Evolutionary conservation across 2,888 invertebrate genomes (phyloP).

Genomic region (Aricia artaxerxes): DNA sequence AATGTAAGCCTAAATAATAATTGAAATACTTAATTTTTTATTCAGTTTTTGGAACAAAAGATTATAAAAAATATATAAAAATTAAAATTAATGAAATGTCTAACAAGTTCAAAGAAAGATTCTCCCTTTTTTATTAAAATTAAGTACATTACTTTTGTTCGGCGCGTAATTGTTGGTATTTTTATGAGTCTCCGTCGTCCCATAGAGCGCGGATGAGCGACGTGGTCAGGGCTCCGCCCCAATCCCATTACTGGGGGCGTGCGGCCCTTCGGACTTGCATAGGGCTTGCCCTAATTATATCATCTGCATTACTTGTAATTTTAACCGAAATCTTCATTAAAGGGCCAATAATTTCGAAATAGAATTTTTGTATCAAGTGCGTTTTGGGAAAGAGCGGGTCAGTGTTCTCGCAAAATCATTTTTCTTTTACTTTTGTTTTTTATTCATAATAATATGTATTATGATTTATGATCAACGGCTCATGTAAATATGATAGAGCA

Average conservation of each 20-base stretch:
- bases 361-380: background rate
- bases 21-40: background rate
- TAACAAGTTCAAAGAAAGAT: background rate
- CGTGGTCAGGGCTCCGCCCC: constrained; percentile 29
- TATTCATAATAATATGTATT: too few species aligned
- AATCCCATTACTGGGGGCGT: constrained; percentile 25
- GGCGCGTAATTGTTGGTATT: background rate
- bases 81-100: background rate
- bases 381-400: background rate
- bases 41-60: background rate
- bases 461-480: too few species aligned
- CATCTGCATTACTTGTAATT: background rate
- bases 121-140: background rate
- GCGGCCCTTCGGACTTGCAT: constrained; percentile 7
- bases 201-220: constrained; percentile 10
- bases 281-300: constrained; percentile 18
- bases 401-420: background rate
- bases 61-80: background rate
- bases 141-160: background rate
- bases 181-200: constrained; percentile 13
- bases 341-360: background rate
- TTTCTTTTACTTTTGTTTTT: too few species aligned
- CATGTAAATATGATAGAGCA: too few species aligned
- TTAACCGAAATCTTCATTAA: background rate
- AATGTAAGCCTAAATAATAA: background rate